These are phyloP conservation scores for Nannospalax galili DNA, from an alignment of 2,113 vertebrate genomes.

Conservation along the genomic window DNA sequence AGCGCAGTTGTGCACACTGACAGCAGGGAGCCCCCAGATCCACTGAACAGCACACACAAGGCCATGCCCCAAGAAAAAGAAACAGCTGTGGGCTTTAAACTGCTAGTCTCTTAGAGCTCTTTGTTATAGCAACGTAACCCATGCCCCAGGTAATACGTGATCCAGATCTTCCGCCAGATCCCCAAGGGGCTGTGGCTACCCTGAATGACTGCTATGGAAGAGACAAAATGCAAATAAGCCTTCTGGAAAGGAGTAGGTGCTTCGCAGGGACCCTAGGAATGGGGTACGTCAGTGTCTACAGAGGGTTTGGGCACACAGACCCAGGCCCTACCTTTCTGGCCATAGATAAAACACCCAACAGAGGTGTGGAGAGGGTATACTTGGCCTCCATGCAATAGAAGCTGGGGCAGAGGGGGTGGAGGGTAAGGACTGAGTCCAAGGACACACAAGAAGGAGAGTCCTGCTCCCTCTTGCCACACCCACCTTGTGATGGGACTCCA, in stretches of 20 bases:
- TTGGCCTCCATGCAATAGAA: not conserved
- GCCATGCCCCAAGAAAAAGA: not conserved
- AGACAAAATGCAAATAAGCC: not conserved
- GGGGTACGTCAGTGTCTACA: not conserved
- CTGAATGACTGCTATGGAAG: not conserved
- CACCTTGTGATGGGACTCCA: slow-evolving; percentile 92
- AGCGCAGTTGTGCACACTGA: not conserved
- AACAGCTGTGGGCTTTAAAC: not conserved
- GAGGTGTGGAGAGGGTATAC: not conserved
- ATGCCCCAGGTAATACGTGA: not conserved
- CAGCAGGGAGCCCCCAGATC: not conserved
- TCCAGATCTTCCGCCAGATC: not conserved
- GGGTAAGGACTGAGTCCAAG: not conserved
- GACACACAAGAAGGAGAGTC: not conserved
- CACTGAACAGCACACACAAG: not conserved
- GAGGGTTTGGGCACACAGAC: not conserved
- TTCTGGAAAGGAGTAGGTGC: not conserved
- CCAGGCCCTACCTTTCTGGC: not conserved
- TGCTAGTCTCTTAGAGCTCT: not conserved
- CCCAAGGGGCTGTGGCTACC: not conserved
- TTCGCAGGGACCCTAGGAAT: not conserved
- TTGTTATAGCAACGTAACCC: not conserved
- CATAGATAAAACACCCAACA: not conserved
- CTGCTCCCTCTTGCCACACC: not conserved
- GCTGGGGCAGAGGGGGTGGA: not conserved